Evolutionary conservation across 2,113 vertebrate genomes (phyloP), one percentile per base, ranked within the genome.

Genomic region (Verasper variegatus): DNA sequence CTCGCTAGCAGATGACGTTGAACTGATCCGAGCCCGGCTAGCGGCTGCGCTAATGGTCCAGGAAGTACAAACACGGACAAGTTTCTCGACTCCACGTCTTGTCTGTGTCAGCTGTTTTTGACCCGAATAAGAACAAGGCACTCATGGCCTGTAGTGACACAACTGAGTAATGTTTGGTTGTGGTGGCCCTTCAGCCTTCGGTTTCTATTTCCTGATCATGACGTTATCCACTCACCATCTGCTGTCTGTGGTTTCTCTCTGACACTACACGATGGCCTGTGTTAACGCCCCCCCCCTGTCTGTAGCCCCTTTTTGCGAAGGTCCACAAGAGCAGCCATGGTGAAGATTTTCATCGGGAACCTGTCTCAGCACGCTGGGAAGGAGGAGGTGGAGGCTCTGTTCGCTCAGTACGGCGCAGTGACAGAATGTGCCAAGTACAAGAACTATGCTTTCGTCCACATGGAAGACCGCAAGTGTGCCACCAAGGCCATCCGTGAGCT

Each of bases 321-420:
- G 47, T 8, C 0, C 68, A 51, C 42, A 66, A 57, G 74, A 71
- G 74, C 60, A 40, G 65, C 72, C 17, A 95, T 95, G 95, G 95
- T 95, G 83, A 96, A 96, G 86, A 95, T 96, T 20, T 96, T 96
- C 74, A 93, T 96, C 3, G 95, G 95, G 0, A 96, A 96, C 79
- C 90, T 96, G 24, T 92, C 95, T 4, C 91, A 87, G 49, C 76
- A 95, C 58, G 90, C 94, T 0, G 87, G 89, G 45, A 93, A 89
- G 40, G 94, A 95, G 0, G 95, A 95, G 61, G 81, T 96, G 0
- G 93, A 95, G 51, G 81, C 91, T 6, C 90, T 95, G 2, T 95
- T 96, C 12, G 77, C 90, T 0, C 80, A 93, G 55, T 94, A 94
- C 10, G 95, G 95, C 64, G 83, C 84, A 0, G 94, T 96, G 31